Conservation (phyloP, 1,140 invertebrate genomes). For the Geopemphigus sp. region DNA sequence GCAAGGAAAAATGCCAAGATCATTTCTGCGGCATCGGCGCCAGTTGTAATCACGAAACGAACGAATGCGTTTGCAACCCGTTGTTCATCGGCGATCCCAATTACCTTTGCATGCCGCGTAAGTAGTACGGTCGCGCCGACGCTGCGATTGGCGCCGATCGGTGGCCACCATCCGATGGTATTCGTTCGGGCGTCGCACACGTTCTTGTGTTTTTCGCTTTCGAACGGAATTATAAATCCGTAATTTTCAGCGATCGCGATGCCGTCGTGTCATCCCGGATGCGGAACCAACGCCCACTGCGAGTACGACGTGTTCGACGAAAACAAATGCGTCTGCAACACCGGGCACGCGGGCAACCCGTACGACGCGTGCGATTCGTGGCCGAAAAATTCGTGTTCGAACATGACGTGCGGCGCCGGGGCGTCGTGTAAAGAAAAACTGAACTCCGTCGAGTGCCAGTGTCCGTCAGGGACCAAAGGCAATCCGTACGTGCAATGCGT, state of each 20-base stretch:
- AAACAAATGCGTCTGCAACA: constrained; percentile 71
- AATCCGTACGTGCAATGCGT: constrained; percentile 71
- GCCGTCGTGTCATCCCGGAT: constrained; percentile 74
- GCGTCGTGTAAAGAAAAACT: constrained; percentile 72
- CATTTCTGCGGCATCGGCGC: constrained; percentile 42
- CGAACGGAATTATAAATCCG: constrained; percentile 64
- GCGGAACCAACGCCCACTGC: constrained; percentile 76
- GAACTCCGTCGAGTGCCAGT: constrained; percentile 70
- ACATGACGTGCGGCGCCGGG: constrained; percentile 75
- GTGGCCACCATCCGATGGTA: too few species aligned
- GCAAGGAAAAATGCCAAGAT: constrained; percentile 78
- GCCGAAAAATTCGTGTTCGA: constrained; percentile 77
- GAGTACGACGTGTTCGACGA: constrained; percentile 74
- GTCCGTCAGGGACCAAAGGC: constrained; percentile 71
- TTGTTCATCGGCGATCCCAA: constrained; percentile 66
- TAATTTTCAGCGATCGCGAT: constrained; percentile 67
- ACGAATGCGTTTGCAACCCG: constrained; percentile 78
- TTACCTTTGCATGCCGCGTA: constrained; percentile 67
- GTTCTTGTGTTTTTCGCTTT: too few species aligned
- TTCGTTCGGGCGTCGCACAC: too few species aligned
- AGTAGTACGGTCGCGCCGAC: neutral
- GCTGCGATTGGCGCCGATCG: too few species aligned
- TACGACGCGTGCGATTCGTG: constrained; percentile 77
- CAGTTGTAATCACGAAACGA: constrained; percentile 57
- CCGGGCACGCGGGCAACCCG: constrained; percentile 75